phyloP scores from a whole-genome alignment of 1,140 invertebrate genomes.

The Adelges cooleyi region DNA sequence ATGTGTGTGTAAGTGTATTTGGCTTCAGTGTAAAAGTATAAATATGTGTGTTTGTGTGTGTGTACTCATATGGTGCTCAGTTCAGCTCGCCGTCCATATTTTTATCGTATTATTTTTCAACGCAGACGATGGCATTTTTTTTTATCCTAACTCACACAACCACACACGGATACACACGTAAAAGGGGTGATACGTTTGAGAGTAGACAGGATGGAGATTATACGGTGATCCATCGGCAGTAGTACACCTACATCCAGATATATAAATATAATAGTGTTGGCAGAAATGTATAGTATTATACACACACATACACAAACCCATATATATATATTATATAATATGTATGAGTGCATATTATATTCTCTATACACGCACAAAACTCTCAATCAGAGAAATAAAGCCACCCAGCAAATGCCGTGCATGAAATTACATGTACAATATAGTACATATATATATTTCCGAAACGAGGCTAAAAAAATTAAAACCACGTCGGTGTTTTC shows the following conservation, averaged over 20 bases:
- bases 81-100: slow-evolving; percentile 13
- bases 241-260: neutral
- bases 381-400: slow-evolving; percentile 14
- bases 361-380: neutral
- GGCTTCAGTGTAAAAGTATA: too few species aligned
- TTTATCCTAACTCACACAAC: neutral
- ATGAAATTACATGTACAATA: too few species aligned
- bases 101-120: slow-evolving; percentile 24
- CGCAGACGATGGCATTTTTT: slow-evolving; percentile 9
- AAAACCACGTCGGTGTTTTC: too few species aligned
- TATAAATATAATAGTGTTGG: neutral
- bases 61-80: neutral
- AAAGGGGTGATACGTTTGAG: neutral
- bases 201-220: slow-evolving; percentile 13
- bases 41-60: neutral
- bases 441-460: too few species aligned
- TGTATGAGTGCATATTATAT: too few species aligned
- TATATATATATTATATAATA: too few species aligned
- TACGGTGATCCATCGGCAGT: neutral
- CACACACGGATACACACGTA: neutral
- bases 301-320: neutral
- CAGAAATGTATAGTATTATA: neutral
- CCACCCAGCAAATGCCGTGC: neutral
- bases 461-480: too few species aligned
- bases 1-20: neutral